Evolutionary conservation across 2,888 invertebrate genomes (phyloP), one percentile per base, ranked within the genome.

Genomic region (Cybosia mesomella): DNA sequence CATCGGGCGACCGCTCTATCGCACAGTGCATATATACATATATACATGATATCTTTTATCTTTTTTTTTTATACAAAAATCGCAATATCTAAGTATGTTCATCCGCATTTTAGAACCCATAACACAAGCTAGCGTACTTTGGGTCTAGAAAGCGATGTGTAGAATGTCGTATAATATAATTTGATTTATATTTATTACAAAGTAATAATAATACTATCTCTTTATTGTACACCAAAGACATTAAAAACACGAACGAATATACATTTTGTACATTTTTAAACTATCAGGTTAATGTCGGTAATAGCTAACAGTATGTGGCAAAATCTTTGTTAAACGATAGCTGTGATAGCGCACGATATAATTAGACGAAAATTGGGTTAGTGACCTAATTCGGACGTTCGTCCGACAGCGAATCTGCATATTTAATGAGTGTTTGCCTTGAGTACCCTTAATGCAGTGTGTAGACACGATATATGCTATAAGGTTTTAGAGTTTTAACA

Each of bases 391-490:
- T 61, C 11, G 15, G 61, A 13, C 11, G 36, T 22, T 21, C 36
- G 22, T 22, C 22, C 59, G 21, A 59, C 59, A 21, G 34, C 21
- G 22, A 59, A 59, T 59, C 59, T 59, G 59, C 59, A 59, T 59
- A 28, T 61, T 61, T 28, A 43, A 61, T 36, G 28, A 60, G 10
- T 43, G 61, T 43, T 61, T 49, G 49, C n/a, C 43, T 49, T n/a
- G 59, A 39, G 34, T 58, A 4, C 34, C 58, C 32, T 18, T 57
- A 57, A 28, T 58, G 34, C 58, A 58, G 32, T 55, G 21, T 58
- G 34, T 58, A 58, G 32, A 28, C 28, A 55, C 28, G 55, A 15
- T 49, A 49, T 49, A 9, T 55, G 24, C 2, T 28, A 24, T 22
- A 13, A 55, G 13, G 15, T 55, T 55, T 22, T 13, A 11, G 1